Evolutionary conservation across 2,888 invertebrate species (phyloP).

Genomic region (Epirrhoe tristata): DNA sequence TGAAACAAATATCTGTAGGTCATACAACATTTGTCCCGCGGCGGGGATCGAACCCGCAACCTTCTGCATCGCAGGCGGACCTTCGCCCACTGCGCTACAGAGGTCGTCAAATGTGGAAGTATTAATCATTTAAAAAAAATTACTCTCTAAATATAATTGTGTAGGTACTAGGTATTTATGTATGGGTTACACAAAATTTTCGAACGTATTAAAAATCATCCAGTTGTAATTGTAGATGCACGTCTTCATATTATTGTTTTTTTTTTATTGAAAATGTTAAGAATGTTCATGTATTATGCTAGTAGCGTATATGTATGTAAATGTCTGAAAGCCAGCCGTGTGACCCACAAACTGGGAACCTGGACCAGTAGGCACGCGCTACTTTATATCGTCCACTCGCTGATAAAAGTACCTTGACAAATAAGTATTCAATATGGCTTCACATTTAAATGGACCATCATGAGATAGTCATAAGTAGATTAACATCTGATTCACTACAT

Average conservation of each 20-base stretch:
- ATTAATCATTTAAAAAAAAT: too few relatives aligned
- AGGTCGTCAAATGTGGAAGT: too few relatives aligned
- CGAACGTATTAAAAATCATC: background rate
- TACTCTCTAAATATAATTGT: too few relatives aligned
- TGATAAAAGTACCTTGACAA: conserved; percentile 9
- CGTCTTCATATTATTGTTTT: background rate
- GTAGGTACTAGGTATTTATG: too few relatives aligned
- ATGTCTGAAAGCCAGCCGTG: conserved; percentile 71
- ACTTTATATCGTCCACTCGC: conserved; percentile 31
- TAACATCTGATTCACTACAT: conserved; percentile 4
- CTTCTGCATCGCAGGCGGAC: too few relatives aligned
- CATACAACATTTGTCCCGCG: too few relatives aligned
- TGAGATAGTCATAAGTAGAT: conserved; percentile 4
- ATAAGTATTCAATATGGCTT: conserved; percentile 3
- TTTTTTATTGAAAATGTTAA: background rate
- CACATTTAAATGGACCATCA: background rate
- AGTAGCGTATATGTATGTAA: conserved; percentile 53
- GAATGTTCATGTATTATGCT: conserved; percentile 35
- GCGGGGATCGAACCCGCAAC: too few relatives aligned
- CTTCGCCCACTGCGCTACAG: too few relatives aligned
- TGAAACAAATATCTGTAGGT: too few relatives aligned
- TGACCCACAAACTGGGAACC: conserved; percentile 66
- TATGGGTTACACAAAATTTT: too few relatives aligned
- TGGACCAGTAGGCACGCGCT: conserved; percentile 46
- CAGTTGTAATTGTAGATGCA: too few relatives aligned